Percentiles rank a stretch among this genome's conserved stretches.
phyloP scores from a whole-genome alignment of 2,113 vertebrate species.

The Scomber japonicus region DNA sequence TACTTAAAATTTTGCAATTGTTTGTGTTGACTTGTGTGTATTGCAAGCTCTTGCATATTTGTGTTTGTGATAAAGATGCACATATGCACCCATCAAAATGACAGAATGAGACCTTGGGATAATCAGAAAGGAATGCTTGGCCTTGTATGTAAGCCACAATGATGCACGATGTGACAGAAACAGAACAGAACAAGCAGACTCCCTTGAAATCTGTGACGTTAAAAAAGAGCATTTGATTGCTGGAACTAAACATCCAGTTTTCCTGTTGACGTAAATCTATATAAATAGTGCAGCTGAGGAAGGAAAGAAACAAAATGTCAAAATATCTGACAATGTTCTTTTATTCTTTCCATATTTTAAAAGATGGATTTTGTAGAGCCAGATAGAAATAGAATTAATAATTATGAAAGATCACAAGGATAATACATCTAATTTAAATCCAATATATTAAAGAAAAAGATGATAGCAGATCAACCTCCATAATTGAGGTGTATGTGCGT shows the following conservation, averaged over 20 bases:
- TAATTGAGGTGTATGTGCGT: too few relatives aligned
- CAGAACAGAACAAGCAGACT: not conserved
- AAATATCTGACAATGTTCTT: too few relatives aligned
- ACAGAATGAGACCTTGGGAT: not conserved
- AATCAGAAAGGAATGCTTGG: not conserved
- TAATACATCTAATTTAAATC: not conserved
- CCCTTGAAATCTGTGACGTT: not conserved
- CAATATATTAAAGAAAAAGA: not conserved
- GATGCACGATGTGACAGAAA: not conserved
- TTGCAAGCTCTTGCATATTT: not conserved
- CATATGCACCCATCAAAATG: not conserved
- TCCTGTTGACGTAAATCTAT: not conserved
- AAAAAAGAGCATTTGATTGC: not conserved
- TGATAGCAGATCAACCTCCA: too few relatives aligned
- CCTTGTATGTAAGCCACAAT: not conserved
- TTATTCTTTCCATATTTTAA: not conserved
- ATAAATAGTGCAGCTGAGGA: slow-evolving; percentile 3
- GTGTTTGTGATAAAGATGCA: not conserved
- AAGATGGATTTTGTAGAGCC: not conserved
- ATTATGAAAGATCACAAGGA: not conserved
- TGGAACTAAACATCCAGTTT: not conserved
- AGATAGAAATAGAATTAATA: not conserved
- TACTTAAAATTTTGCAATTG: not conserved
- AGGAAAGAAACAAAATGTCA: not conserved
- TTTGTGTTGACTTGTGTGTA: not conserved